Evolutionary conservation across 2,888 invertebrate genomes (phyloP).

Genomic region (Megaustenia siamemsis): DNA sequence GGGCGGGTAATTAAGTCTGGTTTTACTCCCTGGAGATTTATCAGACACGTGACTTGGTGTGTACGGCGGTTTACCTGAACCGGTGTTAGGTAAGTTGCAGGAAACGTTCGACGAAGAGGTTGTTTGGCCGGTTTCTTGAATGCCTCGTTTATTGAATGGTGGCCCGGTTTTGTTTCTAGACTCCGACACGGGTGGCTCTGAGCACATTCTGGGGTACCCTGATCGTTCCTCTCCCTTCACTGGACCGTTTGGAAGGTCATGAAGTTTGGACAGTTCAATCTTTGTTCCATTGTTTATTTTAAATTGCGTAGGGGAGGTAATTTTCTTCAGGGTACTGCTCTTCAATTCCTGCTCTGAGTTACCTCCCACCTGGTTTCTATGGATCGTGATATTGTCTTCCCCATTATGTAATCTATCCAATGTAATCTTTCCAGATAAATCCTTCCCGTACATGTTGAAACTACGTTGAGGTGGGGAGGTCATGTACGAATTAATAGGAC

Average conservation of each 20-base stretch:
- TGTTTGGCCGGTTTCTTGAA: constrained; percentile 39
- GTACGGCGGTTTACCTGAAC: background rate
- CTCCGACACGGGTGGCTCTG: constrained; percentile 32
- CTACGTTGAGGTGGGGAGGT: background rate
- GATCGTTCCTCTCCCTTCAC: background rate
- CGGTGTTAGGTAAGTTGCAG: background rate
- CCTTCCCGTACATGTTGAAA: background rate
- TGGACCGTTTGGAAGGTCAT: constrained; percentile 2
- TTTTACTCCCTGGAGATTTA: background rate
- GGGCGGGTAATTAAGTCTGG: constrained; percentile 16
- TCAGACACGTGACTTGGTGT: background rate
- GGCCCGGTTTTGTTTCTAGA: background rate
- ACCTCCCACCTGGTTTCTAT: background rate
- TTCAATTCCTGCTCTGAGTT: background rate
- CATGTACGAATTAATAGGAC: background rate
- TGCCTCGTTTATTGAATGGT: constrained; percentile 4
- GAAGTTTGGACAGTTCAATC: background rate
- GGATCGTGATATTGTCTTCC: background rate
- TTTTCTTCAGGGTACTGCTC: constrained; percentile 14
- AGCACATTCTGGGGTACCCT: constrained; percentile 25
- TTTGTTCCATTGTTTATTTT: background rate
- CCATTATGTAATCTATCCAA: background rate
- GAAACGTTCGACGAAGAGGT: background rate
- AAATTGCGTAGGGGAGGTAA: background rate
- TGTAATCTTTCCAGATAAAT: background rate